Evolutionary conservation across 2,797 vertebrate species (phyloP), one percentile per base, ranked within the genome.

Genomic region (Diplodus puntazzo): DNA sequence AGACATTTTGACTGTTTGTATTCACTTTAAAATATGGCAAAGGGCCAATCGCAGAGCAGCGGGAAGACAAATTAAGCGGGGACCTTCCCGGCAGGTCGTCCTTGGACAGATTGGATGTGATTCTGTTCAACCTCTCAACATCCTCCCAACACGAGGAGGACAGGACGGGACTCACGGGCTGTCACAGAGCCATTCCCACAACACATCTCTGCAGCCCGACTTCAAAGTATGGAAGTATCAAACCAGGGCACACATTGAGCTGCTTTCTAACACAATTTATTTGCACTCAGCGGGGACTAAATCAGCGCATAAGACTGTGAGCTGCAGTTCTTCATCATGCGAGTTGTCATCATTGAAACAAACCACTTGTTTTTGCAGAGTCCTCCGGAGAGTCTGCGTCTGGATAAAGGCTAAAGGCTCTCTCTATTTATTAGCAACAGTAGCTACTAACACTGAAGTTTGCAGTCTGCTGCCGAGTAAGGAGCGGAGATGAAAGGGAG

Each of bases 381-480:
- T 65, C 61, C 92, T 85, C 88, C 50, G 68, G 89, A 81, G 89
- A 85, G 83, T 80, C 68, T 68, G 74, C 43, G 62, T 92, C 88
- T 89, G 91, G 89, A 89, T 85, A 85, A 80, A 83, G 80, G 57
- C 77, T 77, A 84, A 88, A 88, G 80, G 61, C 67, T 55, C 25
- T 83, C 87, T 82, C 71, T 94, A 93, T 95, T 93, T 94, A 92
- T 92, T 94, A 93, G 93, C 92, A 94, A 94, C 92, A 90, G 92
- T 94, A 91, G 90, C 88, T 93, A 91, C 81, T 88, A 92, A 93
- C 93, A 89, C 58, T 89, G 87, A 81, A 42, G 64, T 81, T 69
- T 87, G 73, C 70, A 78, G 85, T 69, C 85, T 80, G 83, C 83
- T 88, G 89, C 83, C 34, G 86, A 87, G 81, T 52, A 80, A 81